Evolutionary conservation across 2,888 invertebrate species (phyloP).

Genomic region (Latheticus oryzae): DNA sequence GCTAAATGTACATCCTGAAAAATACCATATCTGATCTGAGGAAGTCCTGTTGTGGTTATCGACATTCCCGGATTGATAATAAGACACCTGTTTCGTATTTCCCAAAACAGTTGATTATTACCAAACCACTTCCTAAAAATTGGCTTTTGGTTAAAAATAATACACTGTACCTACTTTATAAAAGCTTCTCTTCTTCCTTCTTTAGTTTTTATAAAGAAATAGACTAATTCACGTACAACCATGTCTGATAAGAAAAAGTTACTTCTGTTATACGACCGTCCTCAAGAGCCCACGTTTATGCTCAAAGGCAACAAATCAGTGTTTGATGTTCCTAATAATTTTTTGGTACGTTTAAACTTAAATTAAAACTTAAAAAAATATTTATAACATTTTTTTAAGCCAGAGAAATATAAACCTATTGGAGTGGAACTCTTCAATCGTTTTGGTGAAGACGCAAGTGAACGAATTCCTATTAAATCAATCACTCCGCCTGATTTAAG

Average conservation of each 20-base stretch:
- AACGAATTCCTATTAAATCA: slow-evolving; percentile 69
- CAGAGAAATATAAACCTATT: slow-evolving; percentile 69
- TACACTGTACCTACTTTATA: too few relatives aligned
- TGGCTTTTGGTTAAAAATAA: slow-evolving; percentile 7
- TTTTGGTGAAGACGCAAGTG: slow-evolving; percentile 69
- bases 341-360: slow-evolving; percentile 70
- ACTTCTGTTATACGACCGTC: slow-evolving; percentile 77
- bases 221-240: too few relatives aligned
- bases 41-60: slow-evolving; percentile 26
- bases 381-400: slow-evolving; percentile 56
- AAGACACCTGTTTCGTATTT: slow-evolving; percentile 13
- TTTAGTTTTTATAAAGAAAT: too few relatives aligned
- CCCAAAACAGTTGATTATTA: slow-evolving; percentile 9
- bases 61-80: background rate
- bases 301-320: slow-evolving; percentile 75
- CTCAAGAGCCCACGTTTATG: slow-evolving; percentile 81
- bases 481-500: slow-evolving; percentile 70
- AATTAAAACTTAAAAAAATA: too few relatives aligned
- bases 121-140: slow-evolving; percentile 18
- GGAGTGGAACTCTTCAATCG: slow-evolving; percentile 72
- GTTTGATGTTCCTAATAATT: slow-evolving; percentile 72
- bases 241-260: slow-evolving; percentile 66
- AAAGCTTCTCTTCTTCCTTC: too few relatives aligned
- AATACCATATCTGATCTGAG: too few relatives aligned
- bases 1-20: too few relatives aligned